phyloP scores from a whole-genome alignment of 1,140 invertebrate genomes.

The Nephila pilipes region DNA sequence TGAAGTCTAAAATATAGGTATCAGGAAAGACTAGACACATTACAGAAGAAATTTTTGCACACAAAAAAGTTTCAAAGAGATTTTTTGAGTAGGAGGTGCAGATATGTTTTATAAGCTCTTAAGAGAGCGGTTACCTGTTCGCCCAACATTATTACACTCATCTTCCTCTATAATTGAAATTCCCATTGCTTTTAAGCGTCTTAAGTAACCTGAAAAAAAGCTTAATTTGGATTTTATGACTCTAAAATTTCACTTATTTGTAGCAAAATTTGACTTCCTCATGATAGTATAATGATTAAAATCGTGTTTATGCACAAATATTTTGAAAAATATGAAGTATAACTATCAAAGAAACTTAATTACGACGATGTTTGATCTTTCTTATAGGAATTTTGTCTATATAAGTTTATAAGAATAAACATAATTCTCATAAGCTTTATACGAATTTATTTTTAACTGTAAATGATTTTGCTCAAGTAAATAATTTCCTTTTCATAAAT shows the following conservation, averaged over 20 bases:
- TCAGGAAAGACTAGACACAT: not conserved
- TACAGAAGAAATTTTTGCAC: not conserved
- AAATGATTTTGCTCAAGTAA: too few relatives aligned
- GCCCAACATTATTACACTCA: not conserved
- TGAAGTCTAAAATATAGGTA: not conserved
- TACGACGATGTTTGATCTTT: too few relatives aligned
- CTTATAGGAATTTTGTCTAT: too few relatives aligned
- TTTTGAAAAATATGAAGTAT: too few relatives aligned
- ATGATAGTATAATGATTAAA: too few relatives aligned
- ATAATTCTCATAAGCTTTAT: too few relatives aligned
- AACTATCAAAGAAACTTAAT: too few relatives aligned
- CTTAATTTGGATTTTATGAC: not conserved
- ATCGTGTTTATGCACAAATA: too few relatives aligned
- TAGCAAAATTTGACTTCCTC: too few relatives aligned
- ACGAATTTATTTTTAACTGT: too few relatives aligned
- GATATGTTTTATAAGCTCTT: not conserved
- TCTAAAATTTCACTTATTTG: not conserved
- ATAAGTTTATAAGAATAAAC: too few relatives aligned
- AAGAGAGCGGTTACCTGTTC: not conserved
- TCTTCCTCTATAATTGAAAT: not conserved
- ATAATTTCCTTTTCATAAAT: too few relatives aligned
- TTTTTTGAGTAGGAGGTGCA: not conserved
- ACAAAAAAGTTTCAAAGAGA: not conserved
- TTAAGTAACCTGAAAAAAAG: constrained; percentile 10
- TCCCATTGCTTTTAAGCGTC: not conserved